Evolutionary conservation across 1,140 invertebrate genomes (phyloP).

Genomic region (Choristoneura fumiferana): DNA sequence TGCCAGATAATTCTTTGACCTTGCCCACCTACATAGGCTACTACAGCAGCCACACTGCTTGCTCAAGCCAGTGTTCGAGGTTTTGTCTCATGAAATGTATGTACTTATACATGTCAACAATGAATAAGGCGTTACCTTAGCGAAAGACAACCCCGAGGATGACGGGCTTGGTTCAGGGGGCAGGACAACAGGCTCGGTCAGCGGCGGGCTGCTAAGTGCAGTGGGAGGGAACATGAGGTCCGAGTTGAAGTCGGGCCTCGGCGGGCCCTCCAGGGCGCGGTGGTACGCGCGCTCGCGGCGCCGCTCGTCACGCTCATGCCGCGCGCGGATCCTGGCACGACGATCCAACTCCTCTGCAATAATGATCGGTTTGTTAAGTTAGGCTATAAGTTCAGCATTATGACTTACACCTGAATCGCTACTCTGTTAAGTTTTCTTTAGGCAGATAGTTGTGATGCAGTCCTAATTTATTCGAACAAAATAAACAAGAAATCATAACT

Average conservation of each 20-base stretch:
- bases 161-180: constrained; percentile 27
- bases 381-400: too few species aligned
- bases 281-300: constrained; percentile 60
- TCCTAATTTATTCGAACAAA: too few species aligned
- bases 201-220: constrained; percentile 36
- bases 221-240: constrained; percentile 55
- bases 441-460: too few species aligned
- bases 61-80: too few species aligned
- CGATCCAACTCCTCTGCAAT: constrained; percentile 57
- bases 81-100: too few species aligned
- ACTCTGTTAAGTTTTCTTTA: too few species aligned
- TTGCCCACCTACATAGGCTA: too few species aligned
- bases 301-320: constrained; percentile 54
- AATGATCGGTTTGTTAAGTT: constrained; percentile 8
- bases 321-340: constrained; percentile 50
- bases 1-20: too few species aligned
- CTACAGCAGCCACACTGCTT: too few species aligned
- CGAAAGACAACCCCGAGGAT: constrained; percentile 76
- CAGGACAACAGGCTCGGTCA: constrained; percentile 28
- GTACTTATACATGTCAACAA: too few species aligned
- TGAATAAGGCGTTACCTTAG: constrained; percentile 72
- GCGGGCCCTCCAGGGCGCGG: constrained; percentile 57
- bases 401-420: too few species aligned
- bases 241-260: constrained; percentile 56
- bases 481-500: too few species aligned